Evolutionary conservation across 2,888 invertebrate species (phyloP).

Genomic region (Chydorus sphaericus): DNA sequence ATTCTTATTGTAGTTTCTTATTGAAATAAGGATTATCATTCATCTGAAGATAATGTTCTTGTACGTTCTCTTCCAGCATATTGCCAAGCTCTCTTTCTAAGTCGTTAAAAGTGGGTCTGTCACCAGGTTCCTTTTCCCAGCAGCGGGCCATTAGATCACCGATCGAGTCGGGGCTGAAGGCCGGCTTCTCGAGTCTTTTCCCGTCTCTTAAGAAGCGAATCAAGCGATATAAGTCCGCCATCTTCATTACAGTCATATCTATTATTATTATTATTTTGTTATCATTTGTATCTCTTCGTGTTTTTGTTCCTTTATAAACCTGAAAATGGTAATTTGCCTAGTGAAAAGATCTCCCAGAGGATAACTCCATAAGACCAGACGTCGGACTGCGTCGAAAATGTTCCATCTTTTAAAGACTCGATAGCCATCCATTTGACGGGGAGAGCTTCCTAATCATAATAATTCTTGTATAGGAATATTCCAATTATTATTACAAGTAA

Average conservation of each 20-base stretch:
- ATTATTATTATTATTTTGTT: too few relatives aligned
- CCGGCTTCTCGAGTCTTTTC: not conserved
- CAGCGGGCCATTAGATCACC: not conserved
- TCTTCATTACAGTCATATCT: too few relatives aligned
- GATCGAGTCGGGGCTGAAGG: not conserved
- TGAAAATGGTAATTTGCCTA: not conserved
- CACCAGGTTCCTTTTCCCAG: not conserved
- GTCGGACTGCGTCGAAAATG: constrained; percentile 17
- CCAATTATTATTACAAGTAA: not conserved
- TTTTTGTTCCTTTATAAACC: too few relatives aligned
- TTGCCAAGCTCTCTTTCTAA: too few relatives aligned
- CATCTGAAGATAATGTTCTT: too few relatives aligned
- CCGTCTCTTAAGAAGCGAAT: too few relatives aligned
- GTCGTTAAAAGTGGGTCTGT: not conserved
- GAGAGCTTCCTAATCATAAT: constrained; percentile 17
- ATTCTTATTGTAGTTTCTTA: too few relatives aligned
- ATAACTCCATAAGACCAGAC: constrained; percentile 18
- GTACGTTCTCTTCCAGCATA: too few relatives aligned
- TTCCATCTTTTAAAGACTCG: not conserved
- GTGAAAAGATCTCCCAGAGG: constrained; percentile 14
- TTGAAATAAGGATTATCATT: too few relatives aligned
- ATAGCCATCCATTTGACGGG: constrained; percentile 1
- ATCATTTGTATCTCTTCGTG: too few relatives aligned
- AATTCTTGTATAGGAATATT: too few relatives aligned
- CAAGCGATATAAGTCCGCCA: too few relatives aligned